phyloP scores from a whole-genome alignment of 2,113 vertebrate genomes.

The Mixornis gularis region DNA sequence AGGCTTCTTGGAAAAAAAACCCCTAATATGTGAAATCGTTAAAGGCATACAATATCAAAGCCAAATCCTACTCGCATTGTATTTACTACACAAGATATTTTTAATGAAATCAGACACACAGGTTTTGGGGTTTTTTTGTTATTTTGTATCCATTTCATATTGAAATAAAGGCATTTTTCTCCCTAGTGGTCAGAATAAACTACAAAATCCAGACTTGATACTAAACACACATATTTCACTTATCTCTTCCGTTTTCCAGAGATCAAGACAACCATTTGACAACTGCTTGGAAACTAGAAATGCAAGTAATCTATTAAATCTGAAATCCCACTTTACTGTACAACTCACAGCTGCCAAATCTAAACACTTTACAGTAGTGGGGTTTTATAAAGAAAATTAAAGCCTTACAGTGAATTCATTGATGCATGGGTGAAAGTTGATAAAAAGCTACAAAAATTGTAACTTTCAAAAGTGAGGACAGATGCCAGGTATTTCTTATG shows the following conservation, averaged over 20 bases:
- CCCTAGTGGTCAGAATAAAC: neutral
- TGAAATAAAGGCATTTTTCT: neutral
- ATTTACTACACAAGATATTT: slow-evolving; percentile 18
- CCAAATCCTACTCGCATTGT: neutral
- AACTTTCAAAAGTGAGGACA: neutral
- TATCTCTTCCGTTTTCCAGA: slow-evolving; percentile 3
- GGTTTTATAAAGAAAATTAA: neutral
- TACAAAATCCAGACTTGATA: neutral
- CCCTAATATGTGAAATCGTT: neutral
- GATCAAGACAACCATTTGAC: slow-evolving; percentile 31
- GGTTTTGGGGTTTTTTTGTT: neutral
- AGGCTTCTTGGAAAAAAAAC: neutral
- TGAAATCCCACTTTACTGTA: slow-evolving; percentile 22
- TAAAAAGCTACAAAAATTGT: neutral
- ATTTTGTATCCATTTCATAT: neutral
- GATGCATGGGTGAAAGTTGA: neutral
- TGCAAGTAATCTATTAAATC: slow-evolving; percentile 32
- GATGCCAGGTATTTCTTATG: neutral
- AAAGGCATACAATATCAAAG: neutral
- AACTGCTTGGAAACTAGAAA: slow-evolving; percentile 33
- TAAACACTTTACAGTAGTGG: neutral
- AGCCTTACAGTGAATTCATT: neutral
- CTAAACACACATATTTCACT: neutral
- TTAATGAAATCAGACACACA: neutral
- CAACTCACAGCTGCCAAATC: slow-evolving; percentile 10